Evolutionary conservation across 2,797 vertebrate genomes (phyloP).

Genomic region (Leptodactylus fallax): DNA sequence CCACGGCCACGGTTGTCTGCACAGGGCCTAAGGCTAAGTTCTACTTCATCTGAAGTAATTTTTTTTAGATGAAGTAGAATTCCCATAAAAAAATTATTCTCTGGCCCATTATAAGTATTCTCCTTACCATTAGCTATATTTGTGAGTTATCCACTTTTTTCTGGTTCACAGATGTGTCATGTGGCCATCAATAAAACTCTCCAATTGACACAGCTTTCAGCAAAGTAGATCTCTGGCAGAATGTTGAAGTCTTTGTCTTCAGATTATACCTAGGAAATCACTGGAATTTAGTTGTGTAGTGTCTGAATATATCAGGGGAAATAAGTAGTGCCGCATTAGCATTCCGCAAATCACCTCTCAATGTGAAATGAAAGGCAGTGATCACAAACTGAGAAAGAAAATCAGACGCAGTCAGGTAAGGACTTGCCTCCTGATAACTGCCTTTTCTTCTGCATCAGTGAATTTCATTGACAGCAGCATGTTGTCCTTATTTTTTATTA

Average conservation of each 20-base stretch:
- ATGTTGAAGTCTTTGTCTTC: neutral
- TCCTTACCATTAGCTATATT: too few species aligned
- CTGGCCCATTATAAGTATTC: too few species aligned
- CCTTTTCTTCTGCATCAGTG: slow-evolving; percentile 26
- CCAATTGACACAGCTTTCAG: too few species aligned
- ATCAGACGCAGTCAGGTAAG: slow-evolving; percentile 35
- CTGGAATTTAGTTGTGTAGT: neutral
- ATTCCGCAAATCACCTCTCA: slow-evolving; percentile 47
- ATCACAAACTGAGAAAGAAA: slow-evolving; percentile 16
- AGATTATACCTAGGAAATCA: slow-evolving; percentile 12
- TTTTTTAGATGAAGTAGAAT: too few species aligned
- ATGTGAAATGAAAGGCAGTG: slow-evolving; percentile 53
- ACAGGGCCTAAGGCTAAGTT: too few species aligned
- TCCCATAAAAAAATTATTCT: too few species aligned
- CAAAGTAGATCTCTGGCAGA: neutral
- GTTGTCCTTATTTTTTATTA: neutral
- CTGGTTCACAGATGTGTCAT: too few species aligned
- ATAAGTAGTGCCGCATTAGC: slow-evolving; percentile 30
- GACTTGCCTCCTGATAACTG: slow-evolving; percentile 34
- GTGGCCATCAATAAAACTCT: too few species aligned
- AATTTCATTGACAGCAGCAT: slow-evolving; percentile 5
- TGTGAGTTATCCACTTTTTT: too few species aligned
- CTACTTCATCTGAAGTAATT: too few species aligned
- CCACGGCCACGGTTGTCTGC: too few species aligned
- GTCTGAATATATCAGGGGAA: slow-evolving; percentile 11